Base-by-base conservation (phyloP, 1,140 invertebrate species). In the Bombus waltoni region DNA sequence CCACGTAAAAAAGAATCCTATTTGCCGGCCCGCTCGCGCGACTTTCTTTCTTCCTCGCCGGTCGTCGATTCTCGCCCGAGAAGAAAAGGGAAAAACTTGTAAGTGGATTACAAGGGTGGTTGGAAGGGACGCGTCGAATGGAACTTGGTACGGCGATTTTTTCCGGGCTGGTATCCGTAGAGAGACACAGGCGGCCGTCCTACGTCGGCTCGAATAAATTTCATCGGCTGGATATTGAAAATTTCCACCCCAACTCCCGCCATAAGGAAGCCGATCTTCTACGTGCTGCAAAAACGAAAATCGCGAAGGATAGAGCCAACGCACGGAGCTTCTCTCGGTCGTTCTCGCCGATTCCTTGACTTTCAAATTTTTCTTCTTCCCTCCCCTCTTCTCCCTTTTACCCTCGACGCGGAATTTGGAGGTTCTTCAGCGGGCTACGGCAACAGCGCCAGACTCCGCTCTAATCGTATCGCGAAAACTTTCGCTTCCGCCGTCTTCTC, bases 1-100 rank as follows among this genome's bases (percentile, higher is more conserved):
- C 40, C 44, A 32, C 73, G 73, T 70, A 81, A 81, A 88, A 59
- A 77, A 79, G 44, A 78, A 89, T 88, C 85, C 73, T 70, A 85
- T 85, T 89, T 42, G 66, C 18, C 25, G 8, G 0, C 38, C 68
- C 13, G 15, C 42, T 32, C 53, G 15, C 10, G 42, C n/a, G 81
- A 76, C 5, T 66, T 65, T 32, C n/a, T 32, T 65, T 18, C 13
- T 40, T 28, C 6, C 3, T 28, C 10, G 10, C 47, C 47, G 47
- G 18, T 22, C 66, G 25, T 13, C n/a, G 79, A 72, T 68, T 76
- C 44, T 35, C 28, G 10, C 15, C 9, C 9, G 3, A 11, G 59
- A 47, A 84, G 68, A 70, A 84, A 83, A 71, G 66, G 53, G 38
- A 71, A 32, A 79, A 72, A 84, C 75, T 84, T 79, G 40, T 79